A percentile compares a stretch with the other conserved stretches of the same genome.
Conservation (phyloP, 1,140 invertebrate species). For the Lethrus apterus region DNA sequence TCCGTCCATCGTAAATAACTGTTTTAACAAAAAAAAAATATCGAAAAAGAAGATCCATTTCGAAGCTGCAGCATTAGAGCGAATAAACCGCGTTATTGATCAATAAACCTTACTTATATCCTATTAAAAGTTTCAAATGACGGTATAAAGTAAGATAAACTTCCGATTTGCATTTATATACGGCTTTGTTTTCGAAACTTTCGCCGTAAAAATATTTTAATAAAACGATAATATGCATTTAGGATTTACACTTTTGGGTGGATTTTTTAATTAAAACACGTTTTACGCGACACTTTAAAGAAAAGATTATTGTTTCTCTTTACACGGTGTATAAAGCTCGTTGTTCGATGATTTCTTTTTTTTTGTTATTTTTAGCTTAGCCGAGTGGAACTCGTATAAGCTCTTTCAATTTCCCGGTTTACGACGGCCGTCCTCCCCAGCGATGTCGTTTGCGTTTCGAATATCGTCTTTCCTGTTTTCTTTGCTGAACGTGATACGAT, state of each 20-base stretch:
- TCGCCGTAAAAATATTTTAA: too few relatives aligned
- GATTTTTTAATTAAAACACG: constrained; percentile 20
- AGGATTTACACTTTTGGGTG: constrained; percentile 18
- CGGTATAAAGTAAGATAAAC: constrained; percentile 22
- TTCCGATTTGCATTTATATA: too few relatives aligned
- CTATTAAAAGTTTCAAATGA: constrained; percentile 24
- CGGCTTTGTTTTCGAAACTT: too few relatives aligned
- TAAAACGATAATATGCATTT: too few relatives aligned
- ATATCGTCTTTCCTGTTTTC: constrained; percentile 25
- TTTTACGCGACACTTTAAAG: constrained; percentile 14
- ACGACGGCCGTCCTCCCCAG: constrained; percentile 20
- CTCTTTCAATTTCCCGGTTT: constrained; percentile 26
- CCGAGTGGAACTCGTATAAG: constrained; percentile 21
- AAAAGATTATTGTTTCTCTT: constrained; percentile 17
- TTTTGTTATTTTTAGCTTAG: constrained; percentile 25
- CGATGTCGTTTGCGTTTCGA: constrained; percentile 24
- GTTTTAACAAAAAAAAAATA: too few relatives aligned
- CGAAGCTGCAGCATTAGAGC: too few relatives aligned
- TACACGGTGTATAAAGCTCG: too few relatives aligned
- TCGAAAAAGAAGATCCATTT: too few relatives aligned
- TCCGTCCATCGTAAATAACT: too few relatives aligned
- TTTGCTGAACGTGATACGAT: constrained; percentile 21
- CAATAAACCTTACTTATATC: too few relatives aligned
- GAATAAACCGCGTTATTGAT: constrained; percentile 22
- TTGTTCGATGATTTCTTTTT: constrained; percentile 8